Base-by-base conservation (phyloP, 2,797 vertebrate species). In the Sebastes aleutianus region DNA sequence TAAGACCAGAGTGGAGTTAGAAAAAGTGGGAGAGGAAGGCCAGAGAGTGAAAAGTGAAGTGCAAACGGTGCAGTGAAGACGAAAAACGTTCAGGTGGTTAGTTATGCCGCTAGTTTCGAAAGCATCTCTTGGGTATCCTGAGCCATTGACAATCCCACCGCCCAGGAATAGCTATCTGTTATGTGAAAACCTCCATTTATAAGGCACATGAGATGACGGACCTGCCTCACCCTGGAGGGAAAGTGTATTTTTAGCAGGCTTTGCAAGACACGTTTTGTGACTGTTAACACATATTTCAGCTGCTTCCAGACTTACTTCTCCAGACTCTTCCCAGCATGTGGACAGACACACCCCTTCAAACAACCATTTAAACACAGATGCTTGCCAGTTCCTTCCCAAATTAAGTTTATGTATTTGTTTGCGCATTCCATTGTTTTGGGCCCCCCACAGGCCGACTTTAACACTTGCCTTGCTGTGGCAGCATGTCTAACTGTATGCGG, bases 221-320 rank as follows among this genome's bases (percentile, higher is more conserved):
- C 75, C 24, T 56, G 68, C 72, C 67, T 85, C 74, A 54, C 72
- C 66, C 70, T 50, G 34, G 32, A 84, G 79, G 66, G 58, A 78
- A 74, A 72, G 62, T 26, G n/a, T 85, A 89, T 90, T 92, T 91
- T 85, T 88, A 91, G 88, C 67, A 32, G 54, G 29, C 74, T 79
- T 50, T 75, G 84, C 68, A 70, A 80, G 77, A 85, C 67, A 57
- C 74, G 43, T 84, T 92, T 88, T 82, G 79, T 87, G 73, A 83
- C 73, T 76, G 71, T 91, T 89, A 85, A 89, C 82, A 87, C 83
- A 87, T 89, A 87, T 93, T 93, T 92, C 85, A 90, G 80, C 89
- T 92, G 84, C 80, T 88, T 89, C 76, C 54, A 86, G 70, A 77
- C 56, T 84, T 16, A 72, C 83, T 79, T 71, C 70, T 71, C 58